Percentiles rank a stretch among this genome's conserved stretches.
Conservation (phyloP, 2,888 invertebrate genomes). For the Volucella bombylans region DNA sequence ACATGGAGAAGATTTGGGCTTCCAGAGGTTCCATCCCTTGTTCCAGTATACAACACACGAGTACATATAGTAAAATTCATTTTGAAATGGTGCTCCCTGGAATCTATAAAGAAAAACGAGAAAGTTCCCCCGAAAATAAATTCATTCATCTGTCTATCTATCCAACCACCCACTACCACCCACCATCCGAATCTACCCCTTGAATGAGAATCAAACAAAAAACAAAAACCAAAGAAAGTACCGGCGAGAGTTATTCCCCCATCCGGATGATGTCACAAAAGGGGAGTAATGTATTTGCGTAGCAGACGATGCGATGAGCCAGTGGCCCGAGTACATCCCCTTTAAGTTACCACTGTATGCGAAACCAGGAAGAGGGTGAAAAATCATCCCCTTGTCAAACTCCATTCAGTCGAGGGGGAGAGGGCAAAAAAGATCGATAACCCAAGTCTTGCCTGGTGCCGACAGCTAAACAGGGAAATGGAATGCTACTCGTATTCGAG, state of each 20-base stretch:
- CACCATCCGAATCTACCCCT: not conserved
- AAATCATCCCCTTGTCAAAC: constrained; percentile 35
- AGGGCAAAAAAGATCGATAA: constrained; percentile 57
- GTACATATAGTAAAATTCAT: constrained; percentile 49
- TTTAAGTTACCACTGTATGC: constrained; percentile 13
- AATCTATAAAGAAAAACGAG: constrained; percentile 13
- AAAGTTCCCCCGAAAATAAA: constrained; percentile 30
- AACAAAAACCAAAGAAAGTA: constrained; percentile 21
- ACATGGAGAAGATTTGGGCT: constrained; percentile 10
- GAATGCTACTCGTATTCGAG: constrained; percentile 17
- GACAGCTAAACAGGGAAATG: constrained; percentile 41
- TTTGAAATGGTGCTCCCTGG: constrained; percentile 13
- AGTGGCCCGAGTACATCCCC: constrained; percentile 39
- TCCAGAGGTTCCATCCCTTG: constrained; percentile 56
- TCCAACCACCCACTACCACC: not conserved
- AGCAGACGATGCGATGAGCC: constrained; percentile 1
- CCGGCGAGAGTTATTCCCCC: constrained; percentile 32
- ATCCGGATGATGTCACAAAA: constrained; percentile 15
- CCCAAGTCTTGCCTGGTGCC: constrained; percentile 30
- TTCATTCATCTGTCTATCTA: not conserved
- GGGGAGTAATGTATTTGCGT: constrained; percentile 3
- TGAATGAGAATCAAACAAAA: constrained; percentile 2
- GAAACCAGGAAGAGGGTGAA: constrained; percentile 26
- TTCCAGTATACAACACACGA: not conserved
- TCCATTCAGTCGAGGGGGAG: not conserved